Evolutionary conservation across 2,888 invertebrate species (phyloP), one percentile per base, ranked within the genome.

Genomic region (Megalurothrips usitatus): DNA sequence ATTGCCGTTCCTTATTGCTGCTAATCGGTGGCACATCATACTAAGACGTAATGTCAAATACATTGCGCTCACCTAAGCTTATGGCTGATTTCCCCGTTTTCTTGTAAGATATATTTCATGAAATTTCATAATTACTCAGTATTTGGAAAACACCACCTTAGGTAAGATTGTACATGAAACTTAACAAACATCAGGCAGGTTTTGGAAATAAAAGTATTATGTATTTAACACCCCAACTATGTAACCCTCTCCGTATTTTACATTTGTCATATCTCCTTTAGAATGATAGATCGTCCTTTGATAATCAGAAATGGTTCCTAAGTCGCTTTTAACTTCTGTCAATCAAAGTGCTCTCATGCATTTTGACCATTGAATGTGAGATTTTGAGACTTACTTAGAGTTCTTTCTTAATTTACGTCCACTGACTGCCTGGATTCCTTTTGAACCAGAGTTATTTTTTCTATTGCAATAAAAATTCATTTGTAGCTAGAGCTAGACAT

Each of bases 71-170:
- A 43, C 34, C 3, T 43, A 43, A 43, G 34, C 34, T 43, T 43
- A 43, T 43, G 34, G 34, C 34, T 43, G 34, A 43, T 43, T 43
- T 43, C 34, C 34, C 34, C 34, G 34, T 63, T 75, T 14, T n/a
- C 34, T 6, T 81, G 52, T 68, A 78, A 80, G 48, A 78, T 58
- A 43, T 75, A n/a, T 78, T 82, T 83, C 83, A 83, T 83, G 83
- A 83, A 83, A 83, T 83, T 83, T 83, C 83, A 83, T 83, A 83
- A 83, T 83, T 83, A 9, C 23, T 75, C 68, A 75, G 68, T 75
- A 75, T 80, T 82, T 81, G 49, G 23, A 19, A 26, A 49, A 43
- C 34, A 43, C 6, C 26, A 75, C 9, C 34, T 80, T 79, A 79
- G 49, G 58, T 79, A n/a, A 52, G 10, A 28, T n/a, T 52, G 58